Percentiles rank a stretch among this genome's conserved stretches.
Conservation (phyloP, 2,888 invertebrate genomes). For the Amblyteles armatorius region DNA sequence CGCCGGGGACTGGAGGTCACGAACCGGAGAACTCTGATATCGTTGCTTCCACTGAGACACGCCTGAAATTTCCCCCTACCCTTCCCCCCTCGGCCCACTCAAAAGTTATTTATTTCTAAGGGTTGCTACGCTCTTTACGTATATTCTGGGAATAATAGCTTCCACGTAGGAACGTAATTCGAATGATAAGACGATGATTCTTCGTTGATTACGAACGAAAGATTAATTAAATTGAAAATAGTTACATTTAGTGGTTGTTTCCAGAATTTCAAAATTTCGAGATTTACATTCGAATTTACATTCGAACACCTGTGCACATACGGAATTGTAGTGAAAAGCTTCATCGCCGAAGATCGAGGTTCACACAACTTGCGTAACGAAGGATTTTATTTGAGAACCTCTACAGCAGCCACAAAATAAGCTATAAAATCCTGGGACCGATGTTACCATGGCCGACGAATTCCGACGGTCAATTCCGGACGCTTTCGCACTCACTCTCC, state of each 20-base stretch:
- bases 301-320: too few species aligned
- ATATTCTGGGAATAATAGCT: conserved; percentile 49
- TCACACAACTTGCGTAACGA: background rate
- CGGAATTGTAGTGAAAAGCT: background rate
- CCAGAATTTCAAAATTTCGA: background rate
- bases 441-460: conserved; percentile 73
- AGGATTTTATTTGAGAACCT: conserved; percentile 67
- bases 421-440: conserved; percentile 73
- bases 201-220: conserved; percentile 52
- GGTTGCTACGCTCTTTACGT: conserved; percentile 62
- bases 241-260: background rate
- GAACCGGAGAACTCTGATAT: conserved; percentile 64
- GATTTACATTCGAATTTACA: background rate
- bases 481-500: conserved; percentile 49
- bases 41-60: conserved; percentile 44
- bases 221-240: conserved; percentile 25
- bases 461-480: conserved; percentile 73
- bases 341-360: background rate
- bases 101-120: conserved; percentile 65
- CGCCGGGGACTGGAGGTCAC: conserved; percentile 59
- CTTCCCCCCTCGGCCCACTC: conserved; percentile 25
- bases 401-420: conserved; percentile 69
- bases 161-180: conserved; percentile 54
- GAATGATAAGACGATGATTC: conserved; percentile 59
- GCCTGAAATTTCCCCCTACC: background rate